phyloP scores from a whole-genome alignment of 1,140 invertebrate species.

The Euwallacea fornicatus region DNA sequence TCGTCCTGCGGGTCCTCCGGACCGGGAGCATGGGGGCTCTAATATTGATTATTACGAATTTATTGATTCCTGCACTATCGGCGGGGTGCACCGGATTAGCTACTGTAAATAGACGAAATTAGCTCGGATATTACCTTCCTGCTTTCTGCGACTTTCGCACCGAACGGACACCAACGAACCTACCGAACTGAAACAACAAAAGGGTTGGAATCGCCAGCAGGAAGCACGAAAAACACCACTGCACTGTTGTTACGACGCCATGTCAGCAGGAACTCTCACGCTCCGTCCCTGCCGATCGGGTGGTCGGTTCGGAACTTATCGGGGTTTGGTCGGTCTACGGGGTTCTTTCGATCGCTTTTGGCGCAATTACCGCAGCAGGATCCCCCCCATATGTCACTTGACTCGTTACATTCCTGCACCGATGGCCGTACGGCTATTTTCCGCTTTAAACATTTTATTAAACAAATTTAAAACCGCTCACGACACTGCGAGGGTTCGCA shows the following conservation, averaged over 20 bases:
- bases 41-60: constrained; percentile 51
- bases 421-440: constrained; percentile 39
- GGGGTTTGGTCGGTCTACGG: constrained; percentile 46
- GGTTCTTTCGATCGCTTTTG: constrained; percentile 47
- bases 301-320: constrained; percentile 45
- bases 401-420: constrained; percentile 8
- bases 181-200: constrained; percentile 21
- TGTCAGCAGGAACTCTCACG: constrained; percentile 50
- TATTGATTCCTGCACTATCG: constrained; percentile 45
- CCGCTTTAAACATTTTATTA: background rate
- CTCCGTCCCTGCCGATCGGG: constrained; percentile 38
- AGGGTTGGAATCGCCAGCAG: constrained; percentile 50
- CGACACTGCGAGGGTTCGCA: no score
- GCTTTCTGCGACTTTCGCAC: background rate
- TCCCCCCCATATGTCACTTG: background rate
- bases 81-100: background rate
- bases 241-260: constrained; percentile 52
- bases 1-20: constrained; percentile 36
- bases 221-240: constrained; percentile 48
- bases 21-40: constrained; percentile 38
- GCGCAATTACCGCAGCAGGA: constrained; percentile 31
- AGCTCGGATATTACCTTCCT: no score
- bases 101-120: no score
- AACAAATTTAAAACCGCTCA: no score
- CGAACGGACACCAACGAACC: background rate